Conservation (phyloP, 2,113 vertebrate species). For the Otolemur garnettii region DNA sequence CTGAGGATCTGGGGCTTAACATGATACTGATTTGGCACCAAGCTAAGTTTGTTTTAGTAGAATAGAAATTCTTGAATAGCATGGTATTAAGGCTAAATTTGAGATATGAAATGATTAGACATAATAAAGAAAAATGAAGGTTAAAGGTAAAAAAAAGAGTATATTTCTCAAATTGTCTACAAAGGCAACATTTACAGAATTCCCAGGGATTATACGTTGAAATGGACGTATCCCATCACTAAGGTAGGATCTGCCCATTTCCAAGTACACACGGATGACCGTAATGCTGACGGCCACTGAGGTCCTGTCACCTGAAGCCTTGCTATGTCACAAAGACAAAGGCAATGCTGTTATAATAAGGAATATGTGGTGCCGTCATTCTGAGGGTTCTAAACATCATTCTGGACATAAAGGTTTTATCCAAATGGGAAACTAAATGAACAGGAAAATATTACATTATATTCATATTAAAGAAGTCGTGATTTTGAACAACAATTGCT, state of each 20-base stretch:
- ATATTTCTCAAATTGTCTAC: neutral
- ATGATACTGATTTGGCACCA: neutral
- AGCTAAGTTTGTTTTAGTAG: slow-evolving; percentile 61
- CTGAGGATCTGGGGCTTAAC: neutral
- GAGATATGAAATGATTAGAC: slow-evolving; percentile 46
- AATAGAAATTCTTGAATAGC: slow-evolving; percentile 4
- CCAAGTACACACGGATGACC: slow-evolving; percentile 31
- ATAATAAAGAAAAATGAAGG: neutral
- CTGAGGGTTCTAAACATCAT: slow-evolving; percentile 2
- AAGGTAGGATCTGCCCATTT: neutral
- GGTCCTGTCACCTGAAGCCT: neutral
- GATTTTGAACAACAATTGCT: slow-evolving; percentile 32
- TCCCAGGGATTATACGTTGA: neutral
- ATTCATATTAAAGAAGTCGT: slow-evolving; percentile 2
- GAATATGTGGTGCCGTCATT: neutral
- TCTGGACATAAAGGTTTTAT: slow-evolving; percentile 36
- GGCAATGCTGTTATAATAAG: neutral
- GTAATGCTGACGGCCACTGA: neutral
- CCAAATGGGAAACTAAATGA: slow-evolving; percentile 54
- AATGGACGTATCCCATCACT: neutral
- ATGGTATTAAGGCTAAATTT: neutral
- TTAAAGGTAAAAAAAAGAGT: neutral
- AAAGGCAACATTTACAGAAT: neutral
- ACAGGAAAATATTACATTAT: neutral
- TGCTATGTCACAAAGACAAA: neutral